phyloP scores from a whole-genome alignment of 2,797 vertebrate genomes.

The Echeneis naucrates region DNA sequence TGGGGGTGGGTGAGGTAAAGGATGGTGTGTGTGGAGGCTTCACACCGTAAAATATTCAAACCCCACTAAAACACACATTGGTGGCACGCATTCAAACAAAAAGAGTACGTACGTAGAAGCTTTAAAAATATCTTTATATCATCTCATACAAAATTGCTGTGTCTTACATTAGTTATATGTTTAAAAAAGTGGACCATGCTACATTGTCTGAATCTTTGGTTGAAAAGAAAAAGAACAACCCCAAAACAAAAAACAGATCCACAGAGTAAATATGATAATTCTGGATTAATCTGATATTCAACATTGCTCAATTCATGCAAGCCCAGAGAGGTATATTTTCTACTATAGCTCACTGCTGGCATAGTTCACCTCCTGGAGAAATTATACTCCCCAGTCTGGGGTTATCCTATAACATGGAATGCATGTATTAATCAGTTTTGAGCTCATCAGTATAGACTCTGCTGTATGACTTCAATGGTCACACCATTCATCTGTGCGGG shows the following conservation, averaged over 20 bases:
- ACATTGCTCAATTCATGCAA: conserved; percentile 35
- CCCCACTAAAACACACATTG: conserved; percentile 11
- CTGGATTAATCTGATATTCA: conserved; percentile 59
- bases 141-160: not conserved
- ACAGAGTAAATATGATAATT: not conserved
- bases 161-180: too few species aligned
- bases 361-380: conserved; percentile 27
- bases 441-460: conserved; percentile 37
- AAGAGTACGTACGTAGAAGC: not conserved
- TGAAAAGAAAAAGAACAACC: not conserved
- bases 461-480: conserved; percentile 49
- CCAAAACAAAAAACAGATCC: too few species aligned
- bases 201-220: not conserved
- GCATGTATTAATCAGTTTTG: conserved; percentile 40
- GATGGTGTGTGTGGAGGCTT: conserved; percentile 9
- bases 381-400: conserved; percentile 27
- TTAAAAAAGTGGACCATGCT: too few species aligned
- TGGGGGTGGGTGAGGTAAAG: conserved; percentile 16
- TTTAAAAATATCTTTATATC: not conserved
- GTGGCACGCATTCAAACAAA: not conserved
- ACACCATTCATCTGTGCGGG: conserved; percentile 40
- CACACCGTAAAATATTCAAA: conserved; percentile 18
- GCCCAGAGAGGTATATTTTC: conserved; percentile 10
- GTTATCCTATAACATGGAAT: conserved; percentile 37
- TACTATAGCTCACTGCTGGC: conserved; percentile 29